A percentile compares a stretch with the other conserved stretches of the same genome.
phyloP scores from a whole-genome alignment of 2,113 vertebrate genomes.

The Pterocles gutturalis region DNA sequence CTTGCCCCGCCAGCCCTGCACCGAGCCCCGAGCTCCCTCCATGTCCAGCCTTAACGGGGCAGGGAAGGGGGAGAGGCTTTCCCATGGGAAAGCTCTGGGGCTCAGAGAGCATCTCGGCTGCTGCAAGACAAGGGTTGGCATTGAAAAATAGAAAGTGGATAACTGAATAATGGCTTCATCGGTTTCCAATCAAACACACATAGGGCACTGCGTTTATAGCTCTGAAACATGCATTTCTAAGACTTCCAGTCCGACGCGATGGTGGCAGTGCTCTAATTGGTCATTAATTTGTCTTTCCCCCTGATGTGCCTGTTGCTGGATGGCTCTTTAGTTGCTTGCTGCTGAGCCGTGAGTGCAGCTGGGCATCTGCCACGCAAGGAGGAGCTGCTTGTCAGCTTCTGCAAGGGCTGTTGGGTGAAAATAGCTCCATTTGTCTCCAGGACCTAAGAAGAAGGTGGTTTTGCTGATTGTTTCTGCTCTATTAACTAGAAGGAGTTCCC shows the following conservation, averaged over 20 bases:
- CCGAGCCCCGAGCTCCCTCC: background rate
- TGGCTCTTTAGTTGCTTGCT: background rate
- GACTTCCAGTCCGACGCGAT: background rate
- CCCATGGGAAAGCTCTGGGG: background rate
- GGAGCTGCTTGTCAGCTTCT: background rate
- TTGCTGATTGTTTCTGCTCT: constrained; percentile 36
- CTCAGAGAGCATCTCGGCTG: background rate
- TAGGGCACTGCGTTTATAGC: background rate
- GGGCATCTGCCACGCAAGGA: background rate
- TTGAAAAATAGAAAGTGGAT: background rate
- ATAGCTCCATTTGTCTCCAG: background rate
- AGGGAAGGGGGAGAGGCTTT: background rate
- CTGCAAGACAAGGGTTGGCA: background rate
- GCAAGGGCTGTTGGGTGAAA: background rate
- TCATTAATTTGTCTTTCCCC: background rate
- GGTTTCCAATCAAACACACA: background rate
- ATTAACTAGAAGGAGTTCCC: background rate
- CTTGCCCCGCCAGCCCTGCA: background rate
- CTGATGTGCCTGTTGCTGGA: background rate
- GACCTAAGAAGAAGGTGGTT: background rate
- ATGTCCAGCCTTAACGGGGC: rapidly evolving
- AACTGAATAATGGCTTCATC: background rate
- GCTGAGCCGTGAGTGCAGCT: background rate
- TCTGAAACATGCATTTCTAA: rapidly evolving
- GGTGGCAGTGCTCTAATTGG: background rate